A percentile compares a stretch with the other conserved stretches of the same genome.
These are phyloP conservation scores for Nyctereutes procyonoides DNA, from an alignment of 2,113 vertebrate genomes.

Conservation along the genomic window DNA sequence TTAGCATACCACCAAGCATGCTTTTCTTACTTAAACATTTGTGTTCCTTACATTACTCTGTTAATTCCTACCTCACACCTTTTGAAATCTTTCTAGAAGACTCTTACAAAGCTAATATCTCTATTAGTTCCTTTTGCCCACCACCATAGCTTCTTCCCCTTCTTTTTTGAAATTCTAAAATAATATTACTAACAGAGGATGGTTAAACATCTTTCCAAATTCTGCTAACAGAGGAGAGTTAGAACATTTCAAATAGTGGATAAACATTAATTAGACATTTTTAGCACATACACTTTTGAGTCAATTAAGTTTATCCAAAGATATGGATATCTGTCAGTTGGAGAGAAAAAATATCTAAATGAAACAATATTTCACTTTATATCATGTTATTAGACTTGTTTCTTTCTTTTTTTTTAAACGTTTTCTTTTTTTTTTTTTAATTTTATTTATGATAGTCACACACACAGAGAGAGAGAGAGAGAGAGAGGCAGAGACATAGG, in stretches of 20 bases:
- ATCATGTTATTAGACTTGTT: not conserved
- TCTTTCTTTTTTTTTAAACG: not conserved
- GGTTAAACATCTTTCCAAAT: not conserved
- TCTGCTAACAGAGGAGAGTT: not conserved
- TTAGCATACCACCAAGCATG: not conserved
- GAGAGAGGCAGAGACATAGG: no score
- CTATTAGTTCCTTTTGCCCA: not conserved
- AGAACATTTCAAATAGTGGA: not conserved
- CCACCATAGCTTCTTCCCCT: not conserved
- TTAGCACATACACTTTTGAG: not conserved
- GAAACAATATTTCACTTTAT: not conserved
- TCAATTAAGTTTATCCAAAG: not conserved
- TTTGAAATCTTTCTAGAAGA: slow-evolving; percentile 23
- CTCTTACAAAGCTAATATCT: not conserved
- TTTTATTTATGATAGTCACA: no score
- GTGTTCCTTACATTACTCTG: not conserved
- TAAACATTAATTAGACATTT: not conserved
- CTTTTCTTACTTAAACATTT: not conserved
- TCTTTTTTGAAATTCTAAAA: not conserved
- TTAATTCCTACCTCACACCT: not conserved
- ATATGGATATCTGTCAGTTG: not conserved
- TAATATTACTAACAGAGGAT: not conserved
- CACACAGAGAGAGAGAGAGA: no score
- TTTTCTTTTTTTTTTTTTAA: no score
- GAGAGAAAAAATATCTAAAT: not conserved